These are phyloP conservation scores for Rhopalosiphum maidis DNA, from an alignment of 1,140 invertebrate genomes.

Conservation along the genomic window DNA sequence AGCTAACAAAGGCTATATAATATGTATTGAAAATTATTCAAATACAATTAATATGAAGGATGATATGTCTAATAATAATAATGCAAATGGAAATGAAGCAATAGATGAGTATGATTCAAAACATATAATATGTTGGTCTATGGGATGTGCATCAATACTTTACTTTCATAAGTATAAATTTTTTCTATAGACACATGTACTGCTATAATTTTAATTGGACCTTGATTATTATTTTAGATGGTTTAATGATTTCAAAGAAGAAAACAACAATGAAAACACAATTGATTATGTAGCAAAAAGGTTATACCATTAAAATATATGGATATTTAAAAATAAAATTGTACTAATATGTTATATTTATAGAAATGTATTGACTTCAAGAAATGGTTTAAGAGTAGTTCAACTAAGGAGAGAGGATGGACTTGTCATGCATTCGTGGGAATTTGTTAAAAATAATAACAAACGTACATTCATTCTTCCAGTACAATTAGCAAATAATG, in stretches of 20 bases:
- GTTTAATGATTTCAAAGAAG: conserved; percentile 54
- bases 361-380: conserved; percentile 70
- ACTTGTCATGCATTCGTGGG: conserved; percentile 72
- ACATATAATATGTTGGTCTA: conserved; percentile 66
- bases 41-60: conserved; percentile 65
- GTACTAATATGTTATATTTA: conserved; percentile 58
- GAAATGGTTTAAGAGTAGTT: conserved; percentile 72
- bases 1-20: conserved; percentile 65
- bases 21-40: conserved; percentile 64
- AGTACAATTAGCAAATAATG: conserved; percentile 62
- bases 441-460: conserved; percentile 67
- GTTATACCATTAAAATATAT: conserved; percentile 60
- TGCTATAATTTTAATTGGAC: not conserved
- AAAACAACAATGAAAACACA: not conserved
- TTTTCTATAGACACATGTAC: conserved; percentile 44
- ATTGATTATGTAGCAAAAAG: conserved; percentile 29
- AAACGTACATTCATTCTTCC: conserved; percentile 69
- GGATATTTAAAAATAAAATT: not conserved
- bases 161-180: conserved; percentile 69
- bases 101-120: conserved; percentile 61
- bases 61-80: conserved; percentile 62
- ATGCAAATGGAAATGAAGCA: conserved; percentile 64
- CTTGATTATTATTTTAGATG: conserved; percentile 14
- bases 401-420: conserved; percentile 72
- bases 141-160: conserved; percentile 73